Base-by-base conservation (phyloP, 2,888 invertebrate genomes). In the Oasisia sp. region DNA sequence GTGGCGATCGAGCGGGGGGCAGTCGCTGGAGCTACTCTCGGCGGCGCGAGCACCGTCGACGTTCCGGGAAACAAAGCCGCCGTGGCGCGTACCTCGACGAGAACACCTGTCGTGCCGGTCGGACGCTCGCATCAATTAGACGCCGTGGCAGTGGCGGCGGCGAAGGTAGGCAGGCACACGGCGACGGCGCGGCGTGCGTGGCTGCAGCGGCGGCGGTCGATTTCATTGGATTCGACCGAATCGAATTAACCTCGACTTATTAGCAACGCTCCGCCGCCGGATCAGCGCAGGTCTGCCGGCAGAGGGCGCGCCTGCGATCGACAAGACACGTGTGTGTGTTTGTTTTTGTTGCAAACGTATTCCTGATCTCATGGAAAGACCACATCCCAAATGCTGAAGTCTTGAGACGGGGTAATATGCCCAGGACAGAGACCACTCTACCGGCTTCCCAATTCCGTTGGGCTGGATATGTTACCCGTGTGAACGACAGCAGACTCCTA, bases 171-270 rank as follows among this genome's bases (percentile, higher is more conserved):
- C n/a, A n/a, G n/a, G 74, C 7, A 38, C 38, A 38, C 74, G 19
- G 19, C 74, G 74, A n/a, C 74, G 1, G 27, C 74, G 74, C 74
- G 74, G 74, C 74, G 74, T 74, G 74, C 74, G 74, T 74, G 74
- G 74, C 74, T 27, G 74, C 74, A 50, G 38, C 38, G 38, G 38
- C 38, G 12, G 74, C 74, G n/a, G 74, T 74, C 74, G 74, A 74
- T 74, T 74, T 74, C 74, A 74, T 74, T 74, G 74, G 74, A 74
- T 74, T 74, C 74, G 74, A 74, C 74, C 74, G 74, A 74, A 74
- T 74, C 74, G 74, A 74, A 74, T 74, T 74, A 74, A 74, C 74
- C 74, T 74, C 19, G 74, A n/a, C 74, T 74, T 74, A 74, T 74
- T 74, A 74, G 74, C 74, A 74, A 74, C 2, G 74, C 74, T 19